Base-by-base conservation (phyloP, 2,113 vertebrate species). In the Oreotrochilus melanogaster region DNA sequence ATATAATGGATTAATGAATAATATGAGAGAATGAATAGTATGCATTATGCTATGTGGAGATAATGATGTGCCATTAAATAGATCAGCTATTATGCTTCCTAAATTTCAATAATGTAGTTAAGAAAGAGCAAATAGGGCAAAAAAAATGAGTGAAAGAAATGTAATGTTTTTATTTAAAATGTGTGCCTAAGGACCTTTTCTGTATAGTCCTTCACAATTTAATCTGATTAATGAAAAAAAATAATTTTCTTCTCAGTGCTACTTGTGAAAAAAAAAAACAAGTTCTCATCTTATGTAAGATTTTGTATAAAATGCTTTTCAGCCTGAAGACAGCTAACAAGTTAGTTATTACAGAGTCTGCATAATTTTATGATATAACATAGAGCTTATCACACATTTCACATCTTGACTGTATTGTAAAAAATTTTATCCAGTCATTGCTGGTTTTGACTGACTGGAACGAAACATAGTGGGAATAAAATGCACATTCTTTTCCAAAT, bases 101-200 rank as follows among this genome's bases (percentile, higher is more conserved):
- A 95, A 95, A 83, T 96, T 95, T 90, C 96, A 95, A 93, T 95
- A 96, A 97, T 61, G 67, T 56, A 96, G 73, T 90, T 91, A 56
- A 85, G 53, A 78, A 73, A 90, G 56, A 96, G 61, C 35, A 89
- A 92, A 85, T 57, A 96, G 35, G 43, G 53, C 56, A 87, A 94
- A 95, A 94, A 92, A 33, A 92, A 88, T 12, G 12, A 95, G 33
- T 53, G 71, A 95, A 91, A 92, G 76, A 92, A 95, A 89, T 74
- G 62, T 81, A 95, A 95, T 54, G n/a, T 47, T 96, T 48, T 82
- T 82, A 91, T 76, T 91, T 94, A 88, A 94, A 97, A 95, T 66
- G 81, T 79, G 39, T 71, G 56, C 54, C 50, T 91, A 58, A 88
- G 47, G 47, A 90, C 51, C 35, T 64, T 61, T 18, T 22, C 30